Percentiles rank a stretch among this genome's conserved stretches.
These are phyloP conservation scores for Rhabdophis nuchalis DNA, from an alignment of 2,797 vertebrate species.

Conservation along the genomic window DNA sequence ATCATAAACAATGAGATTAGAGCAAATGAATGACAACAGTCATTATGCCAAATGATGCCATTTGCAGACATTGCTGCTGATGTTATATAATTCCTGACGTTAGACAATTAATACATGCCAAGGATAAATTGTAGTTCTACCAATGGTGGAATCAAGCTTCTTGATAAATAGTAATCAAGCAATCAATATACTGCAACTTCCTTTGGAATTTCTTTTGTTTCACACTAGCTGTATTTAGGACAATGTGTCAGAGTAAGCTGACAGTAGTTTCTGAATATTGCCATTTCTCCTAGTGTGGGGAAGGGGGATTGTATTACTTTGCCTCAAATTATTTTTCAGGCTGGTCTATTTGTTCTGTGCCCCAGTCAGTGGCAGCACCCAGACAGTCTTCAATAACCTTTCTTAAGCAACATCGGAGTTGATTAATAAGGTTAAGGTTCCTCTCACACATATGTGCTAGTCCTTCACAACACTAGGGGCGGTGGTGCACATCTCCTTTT, in stretches of 20 bases:
- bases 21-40: background rate
- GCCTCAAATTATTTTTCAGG: background rate
- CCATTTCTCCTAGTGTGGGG: background rate
- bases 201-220: background rate
- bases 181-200: background rate
- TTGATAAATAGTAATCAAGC: background rate
- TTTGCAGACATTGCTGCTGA: background rate
- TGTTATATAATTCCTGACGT: background rate
- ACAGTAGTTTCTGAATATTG: background rate
- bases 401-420: background rate
- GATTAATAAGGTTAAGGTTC: background rate
- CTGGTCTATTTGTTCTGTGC: background rate
- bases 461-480: no score
- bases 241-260: background rate
- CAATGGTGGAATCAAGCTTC: background rate
- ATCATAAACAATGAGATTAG: background rate
- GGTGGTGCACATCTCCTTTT: no score
- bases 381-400: background rate
- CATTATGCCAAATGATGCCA: background rate
- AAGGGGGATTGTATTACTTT: background rate
- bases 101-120: background rate
- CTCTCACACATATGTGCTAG: no score
- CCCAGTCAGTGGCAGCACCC: background rate
- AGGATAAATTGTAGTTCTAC: background rate
- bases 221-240: background rate